These are phyloP conservation scores for Aphaenogaster ashmeadi DNA, from an alignment of 1,140 invertebrate species.

Conservation along the genomic window DNA sequence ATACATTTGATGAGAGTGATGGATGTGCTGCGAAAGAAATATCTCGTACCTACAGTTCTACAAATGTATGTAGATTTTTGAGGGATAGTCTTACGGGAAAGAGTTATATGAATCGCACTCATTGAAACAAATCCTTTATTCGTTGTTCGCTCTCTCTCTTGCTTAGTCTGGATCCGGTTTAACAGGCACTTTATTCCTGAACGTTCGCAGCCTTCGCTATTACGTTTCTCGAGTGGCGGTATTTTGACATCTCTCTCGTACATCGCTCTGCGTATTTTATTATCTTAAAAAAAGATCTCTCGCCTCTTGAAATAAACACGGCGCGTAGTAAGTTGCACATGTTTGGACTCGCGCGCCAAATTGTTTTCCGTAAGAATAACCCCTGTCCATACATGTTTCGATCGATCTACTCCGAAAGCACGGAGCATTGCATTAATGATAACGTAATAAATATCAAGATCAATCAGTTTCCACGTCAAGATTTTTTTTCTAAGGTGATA, in stretches of 20 bases:
- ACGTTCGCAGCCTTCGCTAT: constrained; percentile 9
- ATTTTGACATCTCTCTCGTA: constrained; percentile 22
- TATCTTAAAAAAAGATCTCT: constrained; percentile 29
- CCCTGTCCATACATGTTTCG: not conserved
- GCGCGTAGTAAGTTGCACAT: constrained; percentile 4
- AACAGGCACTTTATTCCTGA: not conserved
- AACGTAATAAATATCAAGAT: not conserved
- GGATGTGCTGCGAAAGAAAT: not conserved
- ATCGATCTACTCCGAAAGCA: not conserved
- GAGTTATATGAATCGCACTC: not conserved
- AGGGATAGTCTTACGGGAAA: not conserved
- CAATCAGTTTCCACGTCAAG: not conserved
- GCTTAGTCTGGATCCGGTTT: not conserved
- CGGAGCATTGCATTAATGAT: not conserved
- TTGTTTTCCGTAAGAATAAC: constrained; percentile 6
- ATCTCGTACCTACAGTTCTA: not conserved
- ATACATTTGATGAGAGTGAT: not conserved
- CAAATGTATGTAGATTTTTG: not conserved
- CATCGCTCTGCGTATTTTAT: constrained; percentile 24
- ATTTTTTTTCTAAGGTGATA: not conserved
- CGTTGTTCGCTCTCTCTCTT: not conserved
- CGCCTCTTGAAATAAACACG: constrained; percentile 21
- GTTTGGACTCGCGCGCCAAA: not conserved
- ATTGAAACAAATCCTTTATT: not conserved
- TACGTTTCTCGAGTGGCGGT: not conserved